Evolutionary conservation across 2,113 vertebrate species (phyloP), one percentile per base, ranked within the genome.

Genomic region (Mus spicilegus): DNA sequence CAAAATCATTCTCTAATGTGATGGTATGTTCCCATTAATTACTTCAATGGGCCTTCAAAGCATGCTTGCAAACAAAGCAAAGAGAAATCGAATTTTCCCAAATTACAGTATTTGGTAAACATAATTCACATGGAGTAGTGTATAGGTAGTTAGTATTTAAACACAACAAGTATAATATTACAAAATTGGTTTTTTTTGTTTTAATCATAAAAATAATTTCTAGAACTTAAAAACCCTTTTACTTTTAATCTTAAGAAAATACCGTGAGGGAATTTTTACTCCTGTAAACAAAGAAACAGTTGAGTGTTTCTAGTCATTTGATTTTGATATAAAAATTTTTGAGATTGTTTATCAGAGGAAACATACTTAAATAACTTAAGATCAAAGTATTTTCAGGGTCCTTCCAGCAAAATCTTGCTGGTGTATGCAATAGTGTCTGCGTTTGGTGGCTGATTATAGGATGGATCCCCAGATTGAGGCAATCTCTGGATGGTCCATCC

Each of bases 281-380:
- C 30, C 1, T 92, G 73, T 81, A 3, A 14, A 63, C 51, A 90
- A 42, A 26, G 28, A 89, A 14, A 77, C 88, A 30, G 2, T 63
- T 65, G 49, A 75, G 12, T 49, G 65, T 10, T 58, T 87, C 20
- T 63, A 54, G 24, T 84, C 19, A 63, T 78, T 93, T 93, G n/a
- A 36, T 93, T 39, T 93, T 97, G 89, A 26, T 7, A 42, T 94
- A 95, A 67, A 19, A 89, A 86, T 58, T 75, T 58, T 75, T 95
- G 76, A 93, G 24, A 82, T 39, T 46, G 7, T 28, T 80, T 95
- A 22, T 73, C 33, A 58, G 17, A 16, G 86, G 13, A 19, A 91
- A 87, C 87, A 65, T 65, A 11, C 4, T 54, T 56, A 80, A 75
- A 49, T 82, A 89, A 82, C 11, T 94, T 89, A 33, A 95, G 87